Base-by-base conservation (phyloP, 2,888 invertebrate species). In the Ornithoptera priamus region DNA sequence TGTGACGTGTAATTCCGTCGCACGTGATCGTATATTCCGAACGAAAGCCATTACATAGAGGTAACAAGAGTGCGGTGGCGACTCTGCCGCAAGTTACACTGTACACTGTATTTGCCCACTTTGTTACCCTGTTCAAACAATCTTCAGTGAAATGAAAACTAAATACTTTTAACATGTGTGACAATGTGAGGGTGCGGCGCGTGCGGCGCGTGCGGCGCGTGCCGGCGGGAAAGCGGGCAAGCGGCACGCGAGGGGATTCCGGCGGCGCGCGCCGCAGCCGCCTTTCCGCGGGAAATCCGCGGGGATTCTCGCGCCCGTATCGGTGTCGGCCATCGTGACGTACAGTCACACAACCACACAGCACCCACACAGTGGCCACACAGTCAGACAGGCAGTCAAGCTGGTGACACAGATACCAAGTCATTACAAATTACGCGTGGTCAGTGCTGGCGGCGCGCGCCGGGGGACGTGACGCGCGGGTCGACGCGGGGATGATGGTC, bases 251-350 rank as follows among this genome's bases (percentile, higher is more conserved):
- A 62, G 71, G 74, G 72, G 72, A 65, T 71, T 65, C 74, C 72
- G 68, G 22, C 62, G 39, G 56, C 62, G 22, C 24, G 68, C 61
- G 62, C n/a, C 67, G 7, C 22, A 5, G 39, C 39, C 39, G 57
- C 42, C 63, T 70, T 71, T 70, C 71, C 72, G 69, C 60, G 72
- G 72, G 57, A 74, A 74, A 72, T 68, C 74, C 72, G 30, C 67
- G 65, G 65, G 65, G 50, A 60, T 50, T 56, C 56, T 39, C 67
- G 39, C 62, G 57, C 56, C 65, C 62, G 42, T 30, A 62, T 24
- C 36, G 22, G 42, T 30, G 62, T n/a, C 68, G 42, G 58, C 30
- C 63, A 59, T 61, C 30, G 56, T 61, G 62, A 12, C 53, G 39
- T 7, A 8, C 39, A 8, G 42, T 30, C 30, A n/a, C 60, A 15